Base-by-base conservation (phyloP, 2,113 vertebrate genomes). In the Onychostruthus taczanowskii region DNA sequence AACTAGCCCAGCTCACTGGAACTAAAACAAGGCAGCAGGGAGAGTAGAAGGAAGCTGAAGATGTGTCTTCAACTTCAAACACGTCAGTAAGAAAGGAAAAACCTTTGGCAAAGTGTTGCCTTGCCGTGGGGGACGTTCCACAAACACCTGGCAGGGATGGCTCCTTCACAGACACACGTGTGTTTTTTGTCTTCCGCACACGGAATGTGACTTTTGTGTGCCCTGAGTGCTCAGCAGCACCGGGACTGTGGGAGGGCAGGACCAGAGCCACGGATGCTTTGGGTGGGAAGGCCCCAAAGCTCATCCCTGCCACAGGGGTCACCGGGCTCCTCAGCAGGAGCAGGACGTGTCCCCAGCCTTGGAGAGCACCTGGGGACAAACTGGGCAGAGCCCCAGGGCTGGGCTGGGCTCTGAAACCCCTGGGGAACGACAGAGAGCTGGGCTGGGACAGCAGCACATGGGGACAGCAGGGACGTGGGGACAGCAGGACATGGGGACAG, bases 131-230 rank as follows among this genome's bases (percentile, higher is more conserved):
- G 35, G 44, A 63, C 4, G 0, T 37, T 39, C 58, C 28, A 15
- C 41, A 72, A 72, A 44, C 1, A 2, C 6, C 4, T 2, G 16
- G 21, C 7, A 70, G 83, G n/a, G 63, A 14, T 0, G 5, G 12
- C 9, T 67, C 3, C 0, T 22, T 56, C 15, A 21, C 11, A 76
- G 13, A 41, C 0, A 7, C 0, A 6, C 1, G 16, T 55, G 7
- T 53, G 20, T 39, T 56, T 28, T 39, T 43, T 31, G 9, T 58
- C 6, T 50, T 33, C n/a, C 67, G 1, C 22, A 27, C 0, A 2
- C 50, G 44, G 11, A 61, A 7, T 43, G 2, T 2, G 7, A 2
- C 37, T 68, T 47, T 19, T 10, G 10, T 16, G 39, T 44, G 6
- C 24, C 11, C 0, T 0, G 37, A 2, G 7, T 16, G 4, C 2